phyloP scores from a whole-genome alignment of 2,888 invertebrate genomes.

The Bruchidius siliquastri region DNA sequence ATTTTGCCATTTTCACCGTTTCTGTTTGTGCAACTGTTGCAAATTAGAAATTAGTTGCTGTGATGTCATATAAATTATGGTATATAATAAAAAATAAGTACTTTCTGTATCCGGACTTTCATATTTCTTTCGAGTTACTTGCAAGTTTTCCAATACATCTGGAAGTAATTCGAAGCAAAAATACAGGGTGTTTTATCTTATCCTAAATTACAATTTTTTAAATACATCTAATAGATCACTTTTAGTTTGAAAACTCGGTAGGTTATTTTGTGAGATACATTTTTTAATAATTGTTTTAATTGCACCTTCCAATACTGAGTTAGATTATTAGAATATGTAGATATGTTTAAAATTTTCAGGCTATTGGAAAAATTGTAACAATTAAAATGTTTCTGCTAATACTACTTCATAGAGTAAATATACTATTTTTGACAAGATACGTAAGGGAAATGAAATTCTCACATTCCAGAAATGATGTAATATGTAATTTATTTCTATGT shows the following conservation, averaged over 20 bases:
- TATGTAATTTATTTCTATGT: slow-evolving; percentile 24
- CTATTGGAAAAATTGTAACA: slow-evolving; percentile 14
- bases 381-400: slow-evolving; percentile 5
- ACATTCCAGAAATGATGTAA: slow-evolving; percentile 37
- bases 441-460: slow-evolving; percentile 34
- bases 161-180: background rate
- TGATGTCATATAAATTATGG: slow-evolving; percentile 36
- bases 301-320: no score
- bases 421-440: slow-evolving; percentile 45
- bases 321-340: no score
- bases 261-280: no score
- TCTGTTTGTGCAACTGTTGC: slow-evolving; percentile 37
- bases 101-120: slow-evolving; percentile 16
- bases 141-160: slow-evolving; percentile 11
- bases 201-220: background rate
- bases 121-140: slow-evolving; percentile 10
- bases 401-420: slow-evolving; percentile 26
- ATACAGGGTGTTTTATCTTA: slow-evolving; percentile 1
- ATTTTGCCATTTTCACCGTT: slow-evolving; percentile 15
- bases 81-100: slow-evolving; percentile 29
- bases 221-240: background rate
- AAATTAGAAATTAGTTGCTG: slow-evolving; percentile 42
- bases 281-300: no score
- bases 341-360: background rate
- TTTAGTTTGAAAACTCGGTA: no score